Conservation (phyloP, 2,888 invertebrate genomes). For the Salpingus planirostris region DNA sequence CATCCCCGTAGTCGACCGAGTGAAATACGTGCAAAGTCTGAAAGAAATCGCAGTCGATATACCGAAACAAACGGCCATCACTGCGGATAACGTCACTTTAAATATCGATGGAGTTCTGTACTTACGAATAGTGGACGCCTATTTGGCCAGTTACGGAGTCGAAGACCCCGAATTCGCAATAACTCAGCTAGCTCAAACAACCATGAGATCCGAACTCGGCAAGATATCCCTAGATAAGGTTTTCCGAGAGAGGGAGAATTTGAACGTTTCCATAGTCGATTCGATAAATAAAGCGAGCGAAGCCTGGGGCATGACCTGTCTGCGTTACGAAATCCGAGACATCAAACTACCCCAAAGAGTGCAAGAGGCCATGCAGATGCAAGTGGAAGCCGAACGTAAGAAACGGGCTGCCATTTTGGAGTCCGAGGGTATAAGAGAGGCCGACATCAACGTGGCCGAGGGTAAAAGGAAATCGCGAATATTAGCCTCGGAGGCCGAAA, state of each 20-base stretch:
- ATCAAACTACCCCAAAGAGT: constrained; percentile 83
- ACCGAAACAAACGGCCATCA: constrained; percentile 97
- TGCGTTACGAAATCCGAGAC: constrained; percentile 91
- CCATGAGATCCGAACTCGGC: constrained; percentile 98
- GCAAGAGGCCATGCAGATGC: constrained; percentile 99
- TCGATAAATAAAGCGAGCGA: constrained; percentile 97
- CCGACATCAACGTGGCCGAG: constrained; percentile 96
- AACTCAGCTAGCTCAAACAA: constrained; percentile 97
- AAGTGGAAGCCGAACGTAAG: constrained; percentile 95
- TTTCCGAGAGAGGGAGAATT: constrained; percentile 89
- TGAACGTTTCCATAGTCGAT: constrained; percentile 91
- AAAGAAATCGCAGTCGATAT: constrained; percentile 99
- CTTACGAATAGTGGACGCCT: constrained; percentile 86
- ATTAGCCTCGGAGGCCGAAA: constrained; percentile 88
- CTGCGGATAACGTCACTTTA: constrained; percentile 93
- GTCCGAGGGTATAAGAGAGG: constrained; percentile 86
- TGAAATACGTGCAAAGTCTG: constrained; percentile 95
- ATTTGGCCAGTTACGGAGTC: constrained; percentile 92
- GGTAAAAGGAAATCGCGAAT: constrained; percentile 88
- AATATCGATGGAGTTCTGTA: constrained; percentile 97
- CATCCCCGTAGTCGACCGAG: constrained; percentile 82
- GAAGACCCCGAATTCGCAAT: constrained; percentile 99
- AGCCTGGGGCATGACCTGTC: constrained; percentile 96
- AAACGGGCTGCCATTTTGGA: constrained; percentile 96
- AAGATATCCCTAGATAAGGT: constrained; percentile 96